These are phyloP conservation scores for Aphis gossypii DNA, from an alignment of 1,140 invertebrate genomes.

Conservation along the genomic window DNA sequence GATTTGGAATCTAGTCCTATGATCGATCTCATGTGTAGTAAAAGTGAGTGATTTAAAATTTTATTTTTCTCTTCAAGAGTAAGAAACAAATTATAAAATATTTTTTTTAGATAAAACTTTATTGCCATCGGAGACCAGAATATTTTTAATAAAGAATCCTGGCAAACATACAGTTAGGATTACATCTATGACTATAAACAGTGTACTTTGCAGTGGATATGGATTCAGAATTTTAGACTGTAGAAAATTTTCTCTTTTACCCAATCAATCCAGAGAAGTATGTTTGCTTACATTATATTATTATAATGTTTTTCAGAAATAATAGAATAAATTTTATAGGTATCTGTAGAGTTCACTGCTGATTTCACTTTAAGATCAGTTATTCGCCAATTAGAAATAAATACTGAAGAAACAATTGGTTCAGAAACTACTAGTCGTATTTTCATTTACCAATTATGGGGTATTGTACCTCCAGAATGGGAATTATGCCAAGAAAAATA, in stretches of 20 bases:
- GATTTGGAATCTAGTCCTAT: constrained; percentile 54
- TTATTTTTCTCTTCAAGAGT: not conserved
- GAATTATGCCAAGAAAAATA: constrained; percentile 50
- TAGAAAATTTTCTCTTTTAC: constrained; percentile 49
- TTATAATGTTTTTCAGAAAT: not conserved
- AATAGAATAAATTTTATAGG: not conserved
- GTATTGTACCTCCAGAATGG: constrained; percentile 54
- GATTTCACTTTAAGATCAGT: constrained; percentile 36
- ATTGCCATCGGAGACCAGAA: constrained; percentile 51
- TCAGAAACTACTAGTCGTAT: constrained; percentile 40
- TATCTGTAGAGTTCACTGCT: constrained; percentile 52
- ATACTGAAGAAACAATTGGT: constrained; percentile 47
- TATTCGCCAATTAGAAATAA: constrained; percentile 45
- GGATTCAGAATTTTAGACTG: constrained; percentile 51
- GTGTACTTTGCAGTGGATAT: constrained; percentile 41
- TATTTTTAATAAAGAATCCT: constrained; percentile 55
- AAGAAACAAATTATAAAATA: not conserved
- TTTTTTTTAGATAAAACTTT: constrained; percentile 47
- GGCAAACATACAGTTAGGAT: constrained; percentile 48
- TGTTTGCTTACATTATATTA: not conserved
- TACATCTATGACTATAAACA: constrained; percentile 53
- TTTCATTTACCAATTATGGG: constrained; percentile 47
- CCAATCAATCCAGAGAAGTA: constrained; percentile 56
- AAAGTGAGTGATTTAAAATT: constrained; percentile 8
- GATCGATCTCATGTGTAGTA: constrained; percentile 52